Conservation (phyloP, 2,888 invertebrate genomes). For the Anoncus sp. region DNA sequence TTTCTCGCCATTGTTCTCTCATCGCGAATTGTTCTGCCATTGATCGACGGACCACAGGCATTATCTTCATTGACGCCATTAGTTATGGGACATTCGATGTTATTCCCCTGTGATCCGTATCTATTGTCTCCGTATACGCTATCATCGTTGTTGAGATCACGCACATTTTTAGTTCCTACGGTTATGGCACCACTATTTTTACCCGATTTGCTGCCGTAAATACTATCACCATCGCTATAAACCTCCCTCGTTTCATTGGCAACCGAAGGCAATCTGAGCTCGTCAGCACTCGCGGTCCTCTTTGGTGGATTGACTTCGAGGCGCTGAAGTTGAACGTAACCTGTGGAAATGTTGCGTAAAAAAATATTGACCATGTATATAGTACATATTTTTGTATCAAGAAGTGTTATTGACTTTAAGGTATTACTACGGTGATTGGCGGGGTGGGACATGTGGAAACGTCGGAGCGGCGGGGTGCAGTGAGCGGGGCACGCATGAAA, state of each 20-base stretch:
- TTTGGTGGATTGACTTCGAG: constrained; percentile 81
- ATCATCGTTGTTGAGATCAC: constrained; percentile 79
- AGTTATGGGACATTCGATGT: constrained; percentile 39
- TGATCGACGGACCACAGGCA: constrained; percentile 21
- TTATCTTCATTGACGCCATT: constrained; percentile 35
- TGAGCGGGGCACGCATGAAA: no score
- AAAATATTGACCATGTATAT: no score
- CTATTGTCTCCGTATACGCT: constrained; percentile 56
- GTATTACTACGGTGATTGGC: no score
- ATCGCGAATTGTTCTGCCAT: constrained; percentile 21
- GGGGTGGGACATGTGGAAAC: no score
- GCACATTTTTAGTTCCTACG: constrained; percentile 24
- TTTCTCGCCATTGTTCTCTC: constrained; percentile 18
- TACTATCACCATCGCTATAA: constrained; percentile 72
- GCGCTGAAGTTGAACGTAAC: constrained; percentile 86
- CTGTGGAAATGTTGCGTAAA: constrained; percentile 77
- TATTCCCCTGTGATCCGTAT: constrained; percentile 33
- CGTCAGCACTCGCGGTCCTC: constrained; percentile 54
- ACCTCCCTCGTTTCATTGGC: constrained; percentile 66
- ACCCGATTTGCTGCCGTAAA: constrained; percentile 64
- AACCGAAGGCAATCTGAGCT: constrained; percentile 68
- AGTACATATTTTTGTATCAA: no score
- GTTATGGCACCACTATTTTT: constrained; percentile 2
- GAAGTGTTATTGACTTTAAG: no score
- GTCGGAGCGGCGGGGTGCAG: no score